Base-by-base conservation (phyloP, 2,797 vertebrate species). In the Rhinatrema bivittatum region DNA sequence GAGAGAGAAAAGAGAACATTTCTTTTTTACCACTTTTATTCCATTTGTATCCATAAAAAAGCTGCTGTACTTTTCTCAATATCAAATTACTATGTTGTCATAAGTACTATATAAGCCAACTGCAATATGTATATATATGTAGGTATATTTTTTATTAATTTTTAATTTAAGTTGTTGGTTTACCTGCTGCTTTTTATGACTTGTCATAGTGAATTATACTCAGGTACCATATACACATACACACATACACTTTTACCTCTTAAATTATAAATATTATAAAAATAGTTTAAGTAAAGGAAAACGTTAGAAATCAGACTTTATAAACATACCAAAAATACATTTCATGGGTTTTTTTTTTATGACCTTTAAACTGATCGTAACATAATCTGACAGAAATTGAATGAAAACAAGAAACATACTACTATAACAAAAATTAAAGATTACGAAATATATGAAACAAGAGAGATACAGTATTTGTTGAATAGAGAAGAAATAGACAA, bases 1-100 rank as follows among this genome's bases (percentile, higher is more conserved):
- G 31, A 39, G 47, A 6, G 32, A 45, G 60, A 37, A 50, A 8
- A 44, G 31, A 27, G 29, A 50, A 22, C 42, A 20, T 36, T 13
- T 6, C 3, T 12, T 34, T 37, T 50, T 67, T 39, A 54, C 20
- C 4, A 10, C n/a, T 15, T 7, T 5, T 1, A 3, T 35, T 39
- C 1, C 3, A 3, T 4, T 4, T n/a, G 0, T 39, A 15, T 13
- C 0, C 4, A 3, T 35, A 45, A 54, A 40, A 60, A 54, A 58
- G 0, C 1, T 17, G 11, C 0, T 3, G 14, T 19, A 19, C 29
- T 10, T 17, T 30, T 30, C 17, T 17, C 17, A 6, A 30, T 17
- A 16, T 2, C 19, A 11, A 20, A 10, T 9, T 3, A 1, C 10
- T 20, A 4, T 3, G 7, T 14, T 53, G n/a, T n/a, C n/a, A n/a